phyloP scores from a whole-genome alignment of 2,113 vertebrate species.

The Ginglymostoma cirratum region DNA sequence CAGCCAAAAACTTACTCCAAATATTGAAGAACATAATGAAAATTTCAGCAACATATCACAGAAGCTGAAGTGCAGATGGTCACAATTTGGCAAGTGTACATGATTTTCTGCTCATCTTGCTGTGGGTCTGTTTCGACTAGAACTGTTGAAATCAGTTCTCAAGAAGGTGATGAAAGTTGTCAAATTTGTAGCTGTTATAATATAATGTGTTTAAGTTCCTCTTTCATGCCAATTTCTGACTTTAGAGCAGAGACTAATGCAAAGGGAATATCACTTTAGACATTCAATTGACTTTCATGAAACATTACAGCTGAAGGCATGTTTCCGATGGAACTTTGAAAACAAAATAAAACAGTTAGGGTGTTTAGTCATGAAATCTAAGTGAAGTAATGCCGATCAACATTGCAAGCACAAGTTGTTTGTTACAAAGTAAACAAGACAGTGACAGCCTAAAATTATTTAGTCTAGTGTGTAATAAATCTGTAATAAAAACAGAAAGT shows the following conservation, averaged over 20 bases:
- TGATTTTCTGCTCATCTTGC: neutral
- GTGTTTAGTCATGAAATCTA: neutral
- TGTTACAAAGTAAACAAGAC: neutral
- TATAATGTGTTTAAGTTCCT: neutral
- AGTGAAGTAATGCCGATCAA: neutral
- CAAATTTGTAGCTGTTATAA: neutral
- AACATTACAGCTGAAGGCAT: neutral
- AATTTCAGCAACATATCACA: neutral
- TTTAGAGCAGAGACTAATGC: neutral
- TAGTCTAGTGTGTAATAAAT: too few relatives aligned
- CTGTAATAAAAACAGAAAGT: too few relatives aligned
- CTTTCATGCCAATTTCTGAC: neutral
- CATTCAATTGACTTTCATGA: neutral
- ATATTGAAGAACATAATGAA: neutral
- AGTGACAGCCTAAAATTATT: too few relatives aligned
- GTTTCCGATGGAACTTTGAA: neutral
- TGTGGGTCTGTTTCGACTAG: neutral
- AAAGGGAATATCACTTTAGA: neutral
- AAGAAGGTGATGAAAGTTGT: neutral
- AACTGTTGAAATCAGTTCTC: neutral
- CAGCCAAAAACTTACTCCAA: neutral
- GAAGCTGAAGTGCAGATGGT: neutral
- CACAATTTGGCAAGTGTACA: neutral
- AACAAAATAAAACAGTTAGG: neutral
- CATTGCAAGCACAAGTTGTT: neutral